These are phyloP conservation scores for Silvanus unidentatus DNA, from an alignment of 2,888 invertebrate genomes.

Conservation along the genomic window DNA sequence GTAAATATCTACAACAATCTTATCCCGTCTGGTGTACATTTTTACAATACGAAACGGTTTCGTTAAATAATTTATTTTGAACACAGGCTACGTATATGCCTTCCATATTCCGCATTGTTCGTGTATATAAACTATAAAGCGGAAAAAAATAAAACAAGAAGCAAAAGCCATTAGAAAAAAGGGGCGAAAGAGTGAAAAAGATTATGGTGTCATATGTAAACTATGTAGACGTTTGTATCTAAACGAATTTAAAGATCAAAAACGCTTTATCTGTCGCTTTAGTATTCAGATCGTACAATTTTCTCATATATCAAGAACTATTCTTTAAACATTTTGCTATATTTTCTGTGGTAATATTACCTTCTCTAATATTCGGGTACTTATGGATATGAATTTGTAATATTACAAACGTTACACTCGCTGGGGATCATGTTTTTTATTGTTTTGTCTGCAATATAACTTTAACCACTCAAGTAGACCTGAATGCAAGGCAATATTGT, in stretches of 20 bases:
- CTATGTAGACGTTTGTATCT: conserved; percentile 5
- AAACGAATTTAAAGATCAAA: conserved; percentile 6
- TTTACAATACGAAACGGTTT: too few species aligned
- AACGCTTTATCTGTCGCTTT: conserved; percentile 5
- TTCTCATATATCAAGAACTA: conserved; percentile 6
- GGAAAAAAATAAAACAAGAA: too few species aligned
- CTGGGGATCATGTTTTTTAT: conserved; percentile 3
- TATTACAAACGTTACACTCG: conserved; percentile 5
- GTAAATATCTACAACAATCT: too few species aligned
- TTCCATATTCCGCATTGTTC: too few species aligned
- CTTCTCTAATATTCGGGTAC: conserved; percentile 7
- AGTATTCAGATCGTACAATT: conserved; percentile 3
- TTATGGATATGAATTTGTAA: conserved; percentile 7
- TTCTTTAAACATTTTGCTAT: conserved; percentile 4
- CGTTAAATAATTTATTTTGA: too few species aligned
- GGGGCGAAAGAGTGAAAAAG: too few species aligned
- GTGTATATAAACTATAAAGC: too few species aligned
- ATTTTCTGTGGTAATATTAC: conserved; percentile 4
- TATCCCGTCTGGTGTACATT: too few species aligned
- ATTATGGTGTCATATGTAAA: conserved; percentile 1
- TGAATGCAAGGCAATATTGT: conserved; percentile 5
- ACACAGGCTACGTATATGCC: too few species aligned
- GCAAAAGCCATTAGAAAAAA: too few species aligned
- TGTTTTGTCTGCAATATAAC: conserved; percentile 5
- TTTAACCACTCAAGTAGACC: conserved; percentile 3